Base-by-base conservation (phyloP, 2,113 vertebrate genomes). In the Myiozetetes cayanensis region DNA sequence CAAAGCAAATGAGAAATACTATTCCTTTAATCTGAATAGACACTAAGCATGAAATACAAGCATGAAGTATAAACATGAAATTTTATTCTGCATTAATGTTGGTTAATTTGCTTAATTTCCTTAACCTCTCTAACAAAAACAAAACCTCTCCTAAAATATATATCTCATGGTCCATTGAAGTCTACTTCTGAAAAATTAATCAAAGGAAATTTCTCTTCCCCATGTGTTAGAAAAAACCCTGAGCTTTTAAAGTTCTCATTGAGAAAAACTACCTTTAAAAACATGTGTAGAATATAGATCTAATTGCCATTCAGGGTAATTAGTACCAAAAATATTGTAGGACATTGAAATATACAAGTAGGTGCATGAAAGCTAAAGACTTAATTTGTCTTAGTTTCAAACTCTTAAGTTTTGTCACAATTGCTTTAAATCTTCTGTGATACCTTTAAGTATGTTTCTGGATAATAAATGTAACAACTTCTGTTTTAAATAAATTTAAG, bases 401-500 rank as follows among this genome's bases (percentile, higher is more conserved):
- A 91, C 72, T 84, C n/a, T 28, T 67, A 78, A 80, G 78, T 93
- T 94, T 90, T 93, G 33, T 91, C 75, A 67, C 50, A 77, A 6
- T 67, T 91, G 50, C 82, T 89, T 81, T 95, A 90, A 83, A 89
- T 96, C 76, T 92, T 93, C 41, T 1, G 1, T 56, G 56, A 75
- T 90, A 39, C 43, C 27, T 94, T 89, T 87, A 94, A 80, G 67
- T 74, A 67, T n/a, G 52, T 90, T 93, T 87, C 70, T 6, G 2
- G 62, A 53, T 90, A 94, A 96, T 91, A 94, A 94, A 94, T 89
- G 25, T 73, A 87, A 65, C 43, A 79, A 78, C 46, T 86, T 93
- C 72, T 94, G 50, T 77, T 95, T 96, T 63, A 93, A 94, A 91
- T 90, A 97, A 88, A 93, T 86, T 52, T 52, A 83, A 90, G 82